Evolutionary conservation across 2,888 invertebrate species (phyloP).

Genomic region (Oasisia sp.): DNA sequence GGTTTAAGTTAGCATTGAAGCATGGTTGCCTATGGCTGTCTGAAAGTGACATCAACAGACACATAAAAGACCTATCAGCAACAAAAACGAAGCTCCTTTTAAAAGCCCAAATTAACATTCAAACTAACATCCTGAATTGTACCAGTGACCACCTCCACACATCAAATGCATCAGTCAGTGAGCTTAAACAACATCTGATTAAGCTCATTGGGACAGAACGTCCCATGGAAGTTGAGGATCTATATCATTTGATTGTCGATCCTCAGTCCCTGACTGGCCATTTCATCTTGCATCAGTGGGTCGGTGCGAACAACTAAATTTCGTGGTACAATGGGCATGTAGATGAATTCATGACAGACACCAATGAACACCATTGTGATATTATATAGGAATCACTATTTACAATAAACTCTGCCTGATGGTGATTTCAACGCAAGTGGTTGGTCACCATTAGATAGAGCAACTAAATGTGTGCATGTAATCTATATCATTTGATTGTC

Average conservation of each 20-base stretch:
- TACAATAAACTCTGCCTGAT: neutral
- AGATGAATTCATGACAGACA: neutral
- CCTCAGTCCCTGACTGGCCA: neutral
- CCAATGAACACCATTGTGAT: neutral
- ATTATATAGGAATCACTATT: neutral
- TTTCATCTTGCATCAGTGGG: neutral
- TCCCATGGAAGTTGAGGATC: neutral
- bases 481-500: neutral
- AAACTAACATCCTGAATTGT: neutral
- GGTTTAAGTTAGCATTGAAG: neutral
- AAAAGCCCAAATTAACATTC: neutral
- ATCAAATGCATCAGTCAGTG: neutral
- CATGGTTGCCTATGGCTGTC: neutral
- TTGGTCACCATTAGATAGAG: no score
- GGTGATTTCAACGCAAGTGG: no score
- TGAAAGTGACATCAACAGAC: neutral
- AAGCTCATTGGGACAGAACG: neutral
- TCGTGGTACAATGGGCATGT: neutral
- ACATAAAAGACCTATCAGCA: neutral
- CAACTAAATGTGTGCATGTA: neutral
- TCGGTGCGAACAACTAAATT: neutral
- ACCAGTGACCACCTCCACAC: neutral
- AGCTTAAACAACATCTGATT: neutral
- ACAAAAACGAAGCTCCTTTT: neutral
- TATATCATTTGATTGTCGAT: neutral